These are phyloP conservation scores for Lasioglossum lativentre DNA, from an alignment of 2,888 invertebrate species.

Conservation along the genomic window DNA sequence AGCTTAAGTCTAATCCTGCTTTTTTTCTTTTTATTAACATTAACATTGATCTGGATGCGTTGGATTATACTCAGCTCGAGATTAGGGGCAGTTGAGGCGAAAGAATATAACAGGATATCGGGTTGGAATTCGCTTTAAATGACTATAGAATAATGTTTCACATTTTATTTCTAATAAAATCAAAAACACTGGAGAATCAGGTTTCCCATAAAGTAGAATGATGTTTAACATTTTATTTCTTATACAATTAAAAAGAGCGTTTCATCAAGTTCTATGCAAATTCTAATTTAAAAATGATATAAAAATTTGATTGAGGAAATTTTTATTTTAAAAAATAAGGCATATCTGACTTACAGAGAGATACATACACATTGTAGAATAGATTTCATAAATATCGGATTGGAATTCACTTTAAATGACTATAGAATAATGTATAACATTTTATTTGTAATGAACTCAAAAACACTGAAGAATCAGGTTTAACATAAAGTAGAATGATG, in stretches of 20 bases:
- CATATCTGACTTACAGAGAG: too few species aligned
- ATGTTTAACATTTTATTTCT: not conserved
- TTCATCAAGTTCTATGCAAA: not conserved
- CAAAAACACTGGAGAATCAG: too few species aligned
- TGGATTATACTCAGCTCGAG: not conserved
- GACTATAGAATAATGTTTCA: not conserved
- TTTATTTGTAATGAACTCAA: too few species aligned
- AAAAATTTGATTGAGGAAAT: not conserved
- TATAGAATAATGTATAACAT: not conserved
- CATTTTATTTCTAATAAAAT: too few species aligned
- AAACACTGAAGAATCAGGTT: too few species aligned
- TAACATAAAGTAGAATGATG: not conserved
- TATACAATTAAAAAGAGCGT: not conserved
- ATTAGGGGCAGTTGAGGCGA: not conserved
- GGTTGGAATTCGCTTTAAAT: not conserved
- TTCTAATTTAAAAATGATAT: too few species aligned
- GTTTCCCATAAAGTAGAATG: not conserved
- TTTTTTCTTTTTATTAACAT: constrained; percentile 6
- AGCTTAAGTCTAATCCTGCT: not conserved
- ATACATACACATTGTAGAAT: too few species aligned
- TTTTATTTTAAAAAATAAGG: not conserved
- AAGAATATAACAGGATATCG: not conserved
- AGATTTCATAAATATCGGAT: too few species aligned
- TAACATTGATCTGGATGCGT: not conserved
- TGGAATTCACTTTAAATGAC: not conserved